phyloP scores from a whole-genome alignment of 2,113 vertebrate genomes.

The Centropus unirufus region DNA sequence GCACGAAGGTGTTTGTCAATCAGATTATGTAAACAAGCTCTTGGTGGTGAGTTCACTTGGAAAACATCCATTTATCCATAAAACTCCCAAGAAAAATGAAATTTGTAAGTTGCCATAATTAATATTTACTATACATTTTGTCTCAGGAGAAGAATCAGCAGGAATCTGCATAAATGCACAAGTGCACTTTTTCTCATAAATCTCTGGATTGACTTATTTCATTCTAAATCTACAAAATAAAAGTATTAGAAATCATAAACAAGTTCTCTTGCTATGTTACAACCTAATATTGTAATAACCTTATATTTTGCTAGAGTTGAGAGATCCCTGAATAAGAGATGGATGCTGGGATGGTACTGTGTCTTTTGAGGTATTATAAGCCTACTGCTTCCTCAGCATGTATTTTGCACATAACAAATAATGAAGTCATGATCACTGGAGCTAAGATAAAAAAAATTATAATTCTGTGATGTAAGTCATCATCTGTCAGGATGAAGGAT shows the following conservation, averaged over 20 bases:
- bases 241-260: background rate
- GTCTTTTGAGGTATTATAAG: background rate
- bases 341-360: background rate
- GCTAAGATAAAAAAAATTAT: background rate
- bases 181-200: background rate
- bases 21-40: background rate
- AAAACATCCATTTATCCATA: constrained; percentile 2
- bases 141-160: background rate
- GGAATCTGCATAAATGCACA: background rate
- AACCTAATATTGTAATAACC: background rate
- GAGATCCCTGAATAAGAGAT: background rate
- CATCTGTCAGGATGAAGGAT: background rate
- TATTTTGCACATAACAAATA: background rate
- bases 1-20: constrained; percentile 7
- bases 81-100: background rate
- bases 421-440: background rate
- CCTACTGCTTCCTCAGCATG: background rate
- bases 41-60: background rate
- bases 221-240: background rate
- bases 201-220: background rate
- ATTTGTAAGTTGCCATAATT: background rate
- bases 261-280: background rate
- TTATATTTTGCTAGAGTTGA: background rate
- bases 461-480: background rate
- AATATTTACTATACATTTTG: background rate